Conservation (phyloP, 2,113 vertebrate genomes). For the Nycticorax nycticorax region DNA sequence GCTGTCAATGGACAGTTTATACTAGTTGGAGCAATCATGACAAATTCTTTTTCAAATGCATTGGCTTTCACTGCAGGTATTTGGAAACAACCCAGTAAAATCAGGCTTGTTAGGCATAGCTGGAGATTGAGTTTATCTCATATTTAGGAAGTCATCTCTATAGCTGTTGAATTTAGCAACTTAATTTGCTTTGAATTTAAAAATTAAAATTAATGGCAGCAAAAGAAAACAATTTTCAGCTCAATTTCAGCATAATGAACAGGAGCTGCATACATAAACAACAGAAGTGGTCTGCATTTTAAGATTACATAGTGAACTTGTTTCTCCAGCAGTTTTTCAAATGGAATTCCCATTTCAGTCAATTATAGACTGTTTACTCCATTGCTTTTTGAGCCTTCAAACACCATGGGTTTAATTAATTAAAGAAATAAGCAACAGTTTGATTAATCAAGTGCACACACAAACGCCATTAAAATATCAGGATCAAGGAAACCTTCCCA, state of each 20-base stretch:
- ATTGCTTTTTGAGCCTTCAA: constrained; percentile 15
- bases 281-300: neutral
- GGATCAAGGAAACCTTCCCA: neutral
- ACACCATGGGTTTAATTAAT: constrained; percentile 31
- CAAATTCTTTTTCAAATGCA: neutral
- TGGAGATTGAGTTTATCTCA: neutral
- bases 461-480: constrained; percentile 7
- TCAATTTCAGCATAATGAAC: constrained; percentile 43
- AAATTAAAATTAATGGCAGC: constrained; percentile 37
- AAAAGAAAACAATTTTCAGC: constrained; percentile 39
- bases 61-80: constrained; percentile 1
- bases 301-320: neutral
- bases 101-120: neutral
- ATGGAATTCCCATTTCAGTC: constrained; percentile 50
- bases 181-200: constrained; percentile 39
- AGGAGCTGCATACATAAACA: constrained; percentile 12
- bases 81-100: neutral
- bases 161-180: constrained; percentile 5
- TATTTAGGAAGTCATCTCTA: neutral
- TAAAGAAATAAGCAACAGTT: constrained; percentile 25
- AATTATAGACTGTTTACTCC: constrained; percentile 28
- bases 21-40: neutral
- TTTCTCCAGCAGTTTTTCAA: neutral
- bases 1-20: neutral
- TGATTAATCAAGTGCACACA: constrained; percentile 6